Conservation (phyloP, 2,888 invertebrate genomes). For the Torymus auratus region DNA sequence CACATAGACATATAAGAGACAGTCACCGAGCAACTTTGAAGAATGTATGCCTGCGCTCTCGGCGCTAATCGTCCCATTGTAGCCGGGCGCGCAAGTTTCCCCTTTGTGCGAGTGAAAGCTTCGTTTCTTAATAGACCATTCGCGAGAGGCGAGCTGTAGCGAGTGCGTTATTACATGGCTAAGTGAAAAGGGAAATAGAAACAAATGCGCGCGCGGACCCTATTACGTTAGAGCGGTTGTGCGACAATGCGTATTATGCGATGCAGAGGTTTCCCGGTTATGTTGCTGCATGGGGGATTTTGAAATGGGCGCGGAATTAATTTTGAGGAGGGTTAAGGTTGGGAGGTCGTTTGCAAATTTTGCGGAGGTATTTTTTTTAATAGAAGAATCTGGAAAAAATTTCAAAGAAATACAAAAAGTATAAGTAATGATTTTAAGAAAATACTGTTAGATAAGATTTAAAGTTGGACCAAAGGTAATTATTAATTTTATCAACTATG, state of each 20-base stretch:
- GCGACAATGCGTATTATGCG: no score
- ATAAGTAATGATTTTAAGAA: background rate
- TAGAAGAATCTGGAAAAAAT: no score
- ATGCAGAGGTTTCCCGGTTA: background rate
- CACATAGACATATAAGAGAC: no score
- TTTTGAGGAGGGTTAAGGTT: no score
- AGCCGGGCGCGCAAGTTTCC: slow-evolving; percentile 46
- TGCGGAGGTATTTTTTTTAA: no score
- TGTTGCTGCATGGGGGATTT: background rate
- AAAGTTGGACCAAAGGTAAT: background rate
- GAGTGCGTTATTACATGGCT: slow-evolving; percentile 41
- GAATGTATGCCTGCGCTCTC: slow-evolving; percentile 1
- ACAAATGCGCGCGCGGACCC: slow-evolving; percentile 15
- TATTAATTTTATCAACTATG: no score
- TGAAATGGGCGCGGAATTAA: background rate
- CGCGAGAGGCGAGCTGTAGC: background rate
- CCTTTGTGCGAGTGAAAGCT: slow-evolving; percentile 57
- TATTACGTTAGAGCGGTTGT: no score
- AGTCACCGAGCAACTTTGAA: background rate
- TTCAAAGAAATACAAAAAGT: no score
- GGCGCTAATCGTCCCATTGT: slow-evolving; percentile 70
- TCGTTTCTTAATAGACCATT: slow-evolving; percentile 49
- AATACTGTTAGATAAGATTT: background rate
- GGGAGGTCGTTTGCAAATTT: no score
- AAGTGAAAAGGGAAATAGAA: slow-evolving; percentile 53